A percentile compares a stretch with the other conserved stretches of the same genome.
These are phyloP conservation scores for Garrulus glandarius DNA, from an alignment of 2,797 vertebrate species.

Conservation along the genomic window DNA sequence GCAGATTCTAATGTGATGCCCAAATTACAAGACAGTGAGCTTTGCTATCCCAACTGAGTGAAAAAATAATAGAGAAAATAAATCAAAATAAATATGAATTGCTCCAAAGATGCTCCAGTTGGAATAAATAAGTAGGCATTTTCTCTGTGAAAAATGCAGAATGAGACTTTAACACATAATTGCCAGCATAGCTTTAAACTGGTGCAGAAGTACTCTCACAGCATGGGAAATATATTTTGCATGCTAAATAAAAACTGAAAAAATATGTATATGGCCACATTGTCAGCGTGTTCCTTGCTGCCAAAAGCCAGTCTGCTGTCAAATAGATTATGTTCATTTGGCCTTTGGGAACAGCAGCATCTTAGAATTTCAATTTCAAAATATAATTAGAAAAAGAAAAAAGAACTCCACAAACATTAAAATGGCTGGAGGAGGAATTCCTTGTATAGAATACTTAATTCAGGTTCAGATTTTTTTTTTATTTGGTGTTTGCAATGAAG, in stretches of 20 bases:
- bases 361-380: constrained; percentile 36
- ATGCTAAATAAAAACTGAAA: constrained; percentile 35
- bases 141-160: not conserved
- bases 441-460: not conserved
- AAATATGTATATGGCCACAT: not conserved
- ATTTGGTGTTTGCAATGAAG: not conserved
- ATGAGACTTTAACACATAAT: not conserved
- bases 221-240: constrained; percentile 4
- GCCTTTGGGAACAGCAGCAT: constrained; percentile 20
- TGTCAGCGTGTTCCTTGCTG: not conserved
- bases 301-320: constrained; percentile 11
- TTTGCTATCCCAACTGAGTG: not conserved
- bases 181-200: not conserved
- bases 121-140: not conserved
- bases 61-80: not conserved
- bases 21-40: not conserved
- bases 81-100: not conserved
- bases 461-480: not conserved
- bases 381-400: not conserved
- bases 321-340: constrained; percentile 29
- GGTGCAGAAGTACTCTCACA: not conserved
- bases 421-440: not conserved
- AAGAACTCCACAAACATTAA: not conserved
- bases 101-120: not conserved
- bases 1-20: not conserved